phyloP scores from a whole-genome alignment of 2,888 invertebrate species.

The Spicauda simplicius region DNA sequence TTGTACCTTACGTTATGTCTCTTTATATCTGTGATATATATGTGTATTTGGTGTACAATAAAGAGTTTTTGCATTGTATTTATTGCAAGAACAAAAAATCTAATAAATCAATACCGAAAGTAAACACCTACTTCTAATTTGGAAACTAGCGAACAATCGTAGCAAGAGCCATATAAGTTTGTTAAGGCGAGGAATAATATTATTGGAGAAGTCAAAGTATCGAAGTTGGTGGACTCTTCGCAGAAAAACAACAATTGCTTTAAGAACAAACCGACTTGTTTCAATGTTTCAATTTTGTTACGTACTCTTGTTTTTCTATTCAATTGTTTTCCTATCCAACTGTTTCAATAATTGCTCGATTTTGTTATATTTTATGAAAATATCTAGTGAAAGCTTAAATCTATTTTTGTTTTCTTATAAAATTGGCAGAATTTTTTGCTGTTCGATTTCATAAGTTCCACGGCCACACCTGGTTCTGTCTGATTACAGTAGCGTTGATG shows the following conservation, averaged over 20 bases:
- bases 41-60: no score
- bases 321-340: slow-evolving; percentile 31
- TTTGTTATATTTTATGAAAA: background rate
- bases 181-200: slow-evolving; percentile 32
- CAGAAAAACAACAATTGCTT: slow-evolving; percentile 35
- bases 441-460: no score
- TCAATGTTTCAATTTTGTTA: slow-evolving; percentile 30
- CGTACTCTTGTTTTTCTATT: slow-evolving; percentile 31
- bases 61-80: no score
- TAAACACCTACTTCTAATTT: background rate
- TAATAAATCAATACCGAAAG: background rate
- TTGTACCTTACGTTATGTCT: no score
- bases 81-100: background rate
- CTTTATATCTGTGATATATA: no score
- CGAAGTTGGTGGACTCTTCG: slow-evolving; percentile 33
- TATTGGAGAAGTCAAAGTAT: slow-evolving; percentile 34
- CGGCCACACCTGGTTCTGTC: no score
- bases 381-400: background rate
- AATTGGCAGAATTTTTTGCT: no score
- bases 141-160: slow-evolving; percentile 20
- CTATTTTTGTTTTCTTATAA: no score
- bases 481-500: no score
- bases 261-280: slow-evolving; percentile 27
- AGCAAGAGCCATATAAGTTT: slow-evolving; percentile 32
- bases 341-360: slow-evolving; percentile 13